Base-by-base conservation (phyloP, 2,888 invertebrate genomes). In the Gandaritis pyraliata region DNA sequence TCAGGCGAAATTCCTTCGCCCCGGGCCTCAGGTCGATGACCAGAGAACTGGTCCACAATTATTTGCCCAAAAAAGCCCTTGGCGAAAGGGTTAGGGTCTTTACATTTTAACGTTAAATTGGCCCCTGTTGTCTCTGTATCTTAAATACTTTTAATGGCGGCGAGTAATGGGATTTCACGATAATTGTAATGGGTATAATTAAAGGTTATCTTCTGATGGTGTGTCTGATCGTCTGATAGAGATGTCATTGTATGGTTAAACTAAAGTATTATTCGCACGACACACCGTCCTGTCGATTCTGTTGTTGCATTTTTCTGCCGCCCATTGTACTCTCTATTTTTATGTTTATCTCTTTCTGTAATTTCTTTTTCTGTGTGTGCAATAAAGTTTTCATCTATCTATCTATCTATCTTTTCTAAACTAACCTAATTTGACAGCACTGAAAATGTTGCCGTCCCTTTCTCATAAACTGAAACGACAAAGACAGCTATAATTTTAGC, bases 1-100 rank as follows among this genome's bases (percentile, higher is more conserved):
- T 88, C 85, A 80, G 86, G 83, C 77, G 83, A 85, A 86, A 89
- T 87, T 80, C 88, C 83, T 73, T 72, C 78, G 87, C 86, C 76
- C 63, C 68, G 75, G 82, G 73, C 75, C n/a, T 38, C 74, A 70
- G 78, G 88, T 85, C 83, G 80, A 82, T 71, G 86, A 74, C 72
- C 82, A 39, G 12, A 61, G 33, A 62, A 90, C 90, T 85, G 87
- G 91, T 90, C 79, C 83, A 78, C 69, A 83, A 84, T 83, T 85
- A 82, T 86, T 84, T 84, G 82, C 76, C 83, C 85, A 87, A 89
- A 89, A 88, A 86, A 85, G 82, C 85, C 88, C 87, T 86, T 76
- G 72, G 71, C 69, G 65, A 60, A 71, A 73, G 77, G 76, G 76
- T 74, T 77, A 77, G 72, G 68, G 70, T 75, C 72, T 77, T 78